Conservation (phyloP, 2,888 invertebrate genomes). For the Oxytorus armatus region DNA sequence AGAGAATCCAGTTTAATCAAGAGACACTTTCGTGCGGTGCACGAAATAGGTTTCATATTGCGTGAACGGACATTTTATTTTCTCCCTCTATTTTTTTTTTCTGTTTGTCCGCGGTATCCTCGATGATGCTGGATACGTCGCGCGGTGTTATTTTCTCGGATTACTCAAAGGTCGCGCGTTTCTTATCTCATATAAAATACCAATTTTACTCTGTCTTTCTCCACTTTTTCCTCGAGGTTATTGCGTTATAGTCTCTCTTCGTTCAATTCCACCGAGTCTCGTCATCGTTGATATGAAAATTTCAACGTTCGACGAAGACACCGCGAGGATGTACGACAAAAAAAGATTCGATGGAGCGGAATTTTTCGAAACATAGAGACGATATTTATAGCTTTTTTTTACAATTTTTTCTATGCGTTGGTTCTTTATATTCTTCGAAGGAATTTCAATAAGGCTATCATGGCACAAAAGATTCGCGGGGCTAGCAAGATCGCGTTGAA, state of each 20-base stretch:
- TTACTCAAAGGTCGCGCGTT: neutral
- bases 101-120: neutral
- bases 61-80: constrained; percentile 26
- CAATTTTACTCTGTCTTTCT: neutral
- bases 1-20: constrained; percentile 67
- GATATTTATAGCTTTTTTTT: constrained; percentile 12
- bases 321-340: neutral
- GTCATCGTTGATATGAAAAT: constrained; percentile 24
- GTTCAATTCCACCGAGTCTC: neutral
- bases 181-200: constrained; percentile 5
- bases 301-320: neutral
- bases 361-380: neutral
- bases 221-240: neutral
- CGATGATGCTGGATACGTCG: neutral
- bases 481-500: too few relatives aligned
- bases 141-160: constrained; percentile 21
- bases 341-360: neutral
- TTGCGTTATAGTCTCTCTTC: constrained; percentile 5
- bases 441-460: constrained; percentile 30
- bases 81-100: constrained; percentile 25
- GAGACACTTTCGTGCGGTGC: constrained; percentile 50
- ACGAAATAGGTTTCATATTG: constrained; percentile 57
- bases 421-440: constrained; percentile 5
- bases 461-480: constrained; percentile 10
- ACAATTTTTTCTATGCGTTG: neutral